Evolutionary conservation across 2,888 invertebrate genomes (phyloP).

Genomic region (Eupithecia insigniata): DNA sequence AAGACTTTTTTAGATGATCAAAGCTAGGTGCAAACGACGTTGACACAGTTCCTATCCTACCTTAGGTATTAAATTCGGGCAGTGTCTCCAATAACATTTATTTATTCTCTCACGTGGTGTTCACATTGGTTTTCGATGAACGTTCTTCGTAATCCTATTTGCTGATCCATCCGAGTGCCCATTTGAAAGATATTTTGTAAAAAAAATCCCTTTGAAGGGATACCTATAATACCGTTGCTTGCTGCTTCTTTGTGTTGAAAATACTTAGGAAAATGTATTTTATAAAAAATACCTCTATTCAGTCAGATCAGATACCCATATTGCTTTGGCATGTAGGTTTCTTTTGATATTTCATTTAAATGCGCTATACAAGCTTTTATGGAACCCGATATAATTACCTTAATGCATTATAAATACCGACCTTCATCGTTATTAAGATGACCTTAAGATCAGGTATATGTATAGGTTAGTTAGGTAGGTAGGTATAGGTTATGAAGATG

Average conservation of each 20-base stretch:
- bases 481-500: too few species aligned
- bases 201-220: not conserved
- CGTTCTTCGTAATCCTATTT: not conserved
- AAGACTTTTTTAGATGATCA: too few species aligned
- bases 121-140: not conserved
- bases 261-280: not conserved
- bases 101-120: not conserved
- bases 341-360: not conserved
- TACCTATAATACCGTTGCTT: not conserved
- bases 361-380: not conserved
- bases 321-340: not conserved
- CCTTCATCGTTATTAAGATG: too few species aligned
- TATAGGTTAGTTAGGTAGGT: too few species aligned
- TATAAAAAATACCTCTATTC: not conserved
- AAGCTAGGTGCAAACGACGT: not conserved
- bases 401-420: too few species aligned
- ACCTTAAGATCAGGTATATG: too few species aligned
- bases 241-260: not conserved
- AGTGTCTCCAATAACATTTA: not conserved
- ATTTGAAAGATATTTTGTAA: not conserved
- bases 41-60: not conserved
- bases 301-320: not conserved
- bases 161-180: not conserved
- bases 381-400: not conserved
- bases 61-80: not conserved